Conservation (phyloP, 2,888 invertebrate species). For the Petrophora chlorosata region DNA sequence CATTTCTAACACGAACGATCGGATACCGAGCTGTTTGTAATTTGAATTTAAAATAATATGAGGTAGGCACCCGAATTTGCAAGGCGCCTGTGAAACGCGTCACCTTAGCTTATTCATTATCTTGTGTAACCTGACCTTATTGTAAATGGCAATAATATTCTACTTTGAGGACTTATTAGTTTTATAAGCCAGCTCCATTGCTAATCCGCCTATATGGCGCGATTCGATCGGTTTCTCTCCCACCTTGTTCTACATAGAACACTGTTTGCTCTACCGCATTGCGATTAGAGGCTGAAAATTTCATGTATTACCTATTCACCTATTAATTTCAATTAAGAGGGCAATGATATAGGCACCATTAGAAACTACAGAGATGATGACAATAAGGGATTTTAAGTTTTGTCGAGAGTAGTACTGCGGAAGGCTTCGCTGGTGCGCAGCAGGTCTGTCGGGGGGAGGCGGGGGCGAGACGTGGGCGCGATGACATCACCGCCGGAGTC, state of each 20-base stretch:
- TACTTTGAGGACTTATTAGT: constrained; percentile 38
- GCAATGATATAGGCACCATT: no score
- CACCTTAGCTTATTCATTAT: constrained; percentile 43
- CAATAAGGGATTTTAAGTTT: constrained; percentile 16
- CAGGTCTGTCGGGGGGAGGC: constrained; percentile 47
- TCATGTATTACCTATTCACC: no score
- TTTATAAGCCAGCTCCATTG: constrained; percentile 18
- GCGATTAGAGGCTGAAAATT: constrained; percentile 32
- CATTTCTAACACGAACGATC: constrained; percentile 43
- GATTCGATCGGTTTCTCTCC: constrained; percentile 21
- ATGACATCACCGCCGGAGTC: constrained; percentile 80
- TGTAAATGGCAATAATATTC: constrained; percentile 45
- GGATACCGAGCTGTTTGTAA: constrained; percentile 38
- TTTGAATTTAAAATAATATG: constrained; percentile 49
- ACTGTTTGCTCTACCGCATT: constrained; percentile 49
- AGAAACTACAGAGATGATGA: not conserved
- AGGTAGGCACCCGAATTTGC: constrained; percentile 38
- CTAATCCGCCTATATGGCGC: constrained; percentile 13
- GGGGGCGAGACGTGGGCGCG: constrained; percentile 69
- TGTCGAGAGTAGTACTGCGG: constrained; percentile 55
- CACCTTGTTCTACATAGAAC: constrained; percentile 31
- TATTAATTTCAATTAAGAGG: no score
- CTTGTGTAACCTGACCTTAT: constrained; percentile 49
- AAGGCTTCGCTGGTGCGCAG: constrained; percentile 65
- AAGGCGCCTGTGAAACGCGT: constrained; percentile 47